A percentile compares a stretch with the other conserved stretches of the same genome.
These are phyloP conservation scores for Ceuthmochares aereus DNA, from an alignment of 2,113 vertebrate species.

Conservation along the genomic window DNA sequence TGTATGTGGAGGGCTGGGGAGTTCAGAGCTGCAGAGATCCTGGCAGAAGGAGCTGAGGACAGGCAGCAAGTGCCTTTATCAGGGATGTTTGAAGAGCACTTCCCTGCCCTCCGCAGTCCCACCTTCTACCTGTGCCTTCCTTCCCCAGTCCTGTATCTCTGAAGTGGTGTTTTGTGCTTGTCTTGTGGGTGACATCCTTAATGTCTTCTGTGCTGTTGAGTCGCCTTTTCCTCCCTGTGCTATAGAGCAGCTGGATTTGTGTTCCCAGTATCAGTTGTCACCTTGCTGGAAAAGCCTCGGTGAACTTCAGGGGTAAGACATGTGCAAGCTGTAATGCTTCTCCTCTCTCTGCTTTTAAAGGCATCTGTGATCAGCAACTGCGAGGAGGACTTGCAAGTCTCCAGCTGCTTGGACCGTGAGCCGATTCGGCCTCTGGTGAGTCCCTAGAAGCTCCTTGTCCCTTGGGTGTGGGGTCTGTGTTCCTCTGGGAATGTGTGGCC, in stretches of 20 bases:
- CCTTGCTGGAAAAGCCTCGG: not conserved
- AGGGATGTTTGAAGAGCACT: not conserved
- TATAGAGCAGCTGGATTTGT: not conserved
- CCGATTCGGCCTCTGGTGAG: conserved; percentile 59
- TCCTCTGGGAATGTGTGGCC: not conserved
- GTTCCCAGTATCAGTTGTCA: fast-evolving
- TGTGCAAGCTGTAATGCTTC: fast-evolving
- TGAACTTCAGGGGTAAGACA: not conserved
- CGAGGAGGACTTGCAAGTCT: conserved; percentile 29
- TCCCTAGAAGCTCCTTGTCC: not conserved
- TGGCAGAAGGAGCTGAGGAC: not conserved
- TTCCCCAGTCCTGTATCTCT: not conserved
- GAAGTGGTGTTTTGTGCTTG: not conserved
- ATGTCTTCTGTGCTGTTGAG: no score
- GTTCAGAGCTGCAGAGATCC: not conserved
- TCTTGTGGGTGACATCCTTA: not conserved
- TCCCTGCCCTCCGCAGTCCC: not conserved
- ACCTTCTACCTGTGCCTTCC: not conserved
- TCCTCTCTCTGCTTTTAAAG: conserved; percentile 58
- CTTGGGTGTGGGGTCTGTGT: fast-evolving
- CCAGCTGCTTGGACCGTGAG: not conserved
- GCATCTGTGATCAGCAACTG: conserved; percentile 54
- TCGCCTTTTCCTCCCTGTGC: not conserved
- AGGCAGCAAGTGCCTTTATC: not conserved
- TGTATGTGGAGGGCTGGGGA: not conserved